A percentile compares a stretch with the other conserved stretches of the same genome.
These are phyloP conservation scores for Scaptomyza graminum DNA, from an alignment of 1,140 invertebrate genomes.

Conservation along the genomic window DNA sequence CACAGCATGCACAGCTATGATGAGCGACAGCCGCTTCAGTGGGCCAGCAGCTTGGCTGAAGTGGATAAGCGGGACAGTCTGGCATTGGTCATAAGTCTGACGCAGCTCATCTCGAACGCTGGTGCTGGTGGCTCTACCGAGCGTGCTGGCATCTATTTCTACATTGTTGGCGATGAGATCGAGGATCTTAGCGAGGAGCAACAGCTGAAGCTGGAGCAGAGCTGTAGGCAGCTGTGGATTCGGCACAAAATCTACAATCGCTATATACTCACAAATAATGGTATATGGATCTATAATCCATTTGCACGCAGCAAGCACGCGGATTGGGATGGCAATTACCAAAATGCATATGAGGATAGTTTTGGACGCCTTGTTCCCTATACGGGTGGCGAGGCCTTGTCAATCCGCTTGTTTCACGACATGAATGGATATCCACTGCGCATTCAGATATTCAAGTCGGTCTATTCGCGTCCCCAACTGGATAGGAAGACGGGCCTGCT, in stretches of 20 bases:
- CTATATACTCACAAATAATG: constrained; percentile 35
- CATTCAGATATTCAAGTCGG: constrained; percentile 73
- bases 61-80: constrained; percentile 33
- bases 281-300: constrained; percentile 65
- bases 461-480: constrained; percentile 53
- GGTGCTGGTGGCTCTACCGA: constrained; percentile 14
- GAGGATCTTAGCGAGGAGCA: constrained; percentile 24
- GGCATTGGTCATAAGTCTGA: constrained; percentile 41
- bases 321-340: background rate
- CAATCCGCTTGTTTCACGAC: constrained; percentile 52
- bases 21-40: constrained; percentile 11
- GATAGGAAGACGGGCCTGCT: constrained; percentile 49
- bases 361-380: constrained; percentile 60
- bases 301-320: constrained; percentile 23
- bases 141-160: constrained; percentile 47
- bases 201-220: constrained; percentile 37
- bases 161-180: constrained; percentile 43
- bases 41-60: background rate
- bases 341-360: background rate
- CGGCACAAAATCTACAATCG: constrained; percentile 57
- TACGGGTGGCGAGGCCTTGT: constrained; percentile 36
- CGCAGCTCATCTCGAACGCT: constrained; percentile 31
- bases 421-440: constrained; percentile 69
- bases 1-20: constrained; percentile 42
- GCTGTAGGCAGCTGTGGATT: constrained; percentile 50